phyloP scores from a whole-genome alignment of 2,797 vertebrate genomes.

The Xenops minutus region DNA sequence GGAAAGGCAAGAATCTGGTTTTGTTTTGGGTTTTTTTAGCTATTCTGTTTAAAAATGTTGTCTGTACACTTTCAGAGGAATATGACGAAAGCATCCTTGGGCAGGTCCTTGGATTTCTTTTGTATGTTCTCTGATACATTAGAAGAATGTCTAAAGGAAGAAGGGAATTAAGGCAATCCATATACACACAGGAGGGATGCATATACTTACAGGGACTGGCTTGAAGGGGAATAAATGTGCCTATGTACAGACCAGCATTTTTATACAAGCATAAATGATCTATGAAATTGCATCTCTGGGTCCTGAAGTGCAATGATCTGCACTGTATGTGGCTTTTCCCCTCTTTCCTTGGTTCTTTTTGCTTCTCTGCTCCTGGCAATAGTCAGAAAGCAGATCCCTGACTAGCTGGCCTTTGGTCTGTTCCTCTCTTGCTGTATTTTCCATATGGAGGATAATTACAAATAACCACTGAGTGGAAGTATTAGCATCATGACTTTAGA shows the following conservation, averaged over 20 bases:
- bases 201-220: background rate
- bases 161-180: background rate
- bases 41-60: background rate
- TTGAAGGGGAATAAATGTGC: background rate
- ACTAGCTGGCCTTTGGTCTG: background rate
- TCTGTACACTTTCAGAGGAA: fast-evolving
- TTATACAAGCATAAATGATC: background rate
- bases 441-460: background rate
- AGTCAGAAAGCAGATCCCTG: background rate
- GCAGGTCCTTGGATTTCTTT: background rate
- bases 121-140: background rate
- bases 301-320: background rate
- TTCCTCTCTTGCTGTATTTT: background rate
- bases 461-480: background rate
- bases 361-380: background rate
- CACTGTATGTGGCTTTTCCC: background rate
- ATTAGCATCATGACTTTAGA: background rate
- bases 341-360: background rate
- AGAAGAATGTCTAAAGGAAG: background rate
- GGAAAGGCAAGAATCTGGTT: background rate
- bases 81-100: background rate
- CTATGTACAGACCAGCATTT: background rate
- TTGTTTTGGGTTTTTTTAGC: background rate
- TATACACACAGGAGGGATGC: fast-evolving
- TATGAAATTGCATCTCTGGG: background rate